phyloP scores from a whole-genome alignment of 2,888 invertebrate species.

The Sabatieria punctata region DNA sequence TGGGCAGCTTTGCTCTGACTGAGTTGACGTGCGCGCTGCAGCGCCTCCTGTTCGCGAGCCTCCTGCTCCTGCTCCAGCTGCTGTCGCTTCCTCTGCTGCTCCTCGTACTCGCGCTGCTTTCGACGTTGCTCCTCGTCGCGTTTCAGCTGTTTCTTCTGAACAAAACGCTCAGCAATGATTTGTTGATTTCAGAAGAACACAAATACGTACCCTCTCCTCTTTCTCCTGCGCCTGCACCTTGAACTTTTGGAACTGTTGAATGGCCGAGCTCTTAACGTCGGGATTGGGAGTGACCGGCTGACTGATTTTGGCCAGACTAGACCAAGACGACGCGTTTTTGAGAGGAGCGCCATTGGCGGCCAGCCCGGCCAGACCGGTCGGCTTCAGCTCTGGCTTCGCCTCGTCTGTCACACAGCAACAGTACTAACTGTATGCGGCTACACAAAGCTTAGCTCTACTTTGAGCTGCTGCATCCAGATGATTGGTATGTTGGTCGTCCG shows the following conservation, averaged over 20 bases:
- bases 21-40: background rate
- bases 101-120: background rate
- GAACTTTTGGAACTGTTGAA: constrained; percentile 15
- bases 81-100: background rate
- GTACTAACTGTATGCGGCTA: too few species aligned
- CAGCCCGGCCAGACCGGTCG: too few species aligned
- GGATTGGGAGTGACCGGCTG: background rate
- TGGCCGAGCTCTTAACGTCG: constrained; percentile 9
- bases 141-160: constrained; percentile 3
- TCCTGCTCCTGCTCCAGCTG: constrained; percentile 1
- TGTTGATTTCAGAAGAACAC: background rate
- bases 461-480: too few species aligned
- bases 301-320: constrained; percentile 8
- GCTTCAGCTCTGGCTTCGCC: background rate
- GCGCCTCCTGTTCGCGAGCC: background rate
- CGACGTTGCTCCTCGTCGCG: constrained; percentile 4
- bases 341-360: background rate
- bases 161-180: background rate
- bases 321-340: constrained; percentile 11
- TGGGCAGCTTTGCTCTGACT: background rate
- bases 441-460: too few species aligned
- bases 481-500: too few species aligned
- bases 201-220: constrained; percentile 12
- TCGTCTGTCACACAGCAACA: too few species aligned
- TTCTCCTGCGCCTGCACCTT: constrained; percentile 14